Evolutionary conservation across 2,113 vertebrate genomes (phyloP).

Genomic region (Solea solea): DNA sequence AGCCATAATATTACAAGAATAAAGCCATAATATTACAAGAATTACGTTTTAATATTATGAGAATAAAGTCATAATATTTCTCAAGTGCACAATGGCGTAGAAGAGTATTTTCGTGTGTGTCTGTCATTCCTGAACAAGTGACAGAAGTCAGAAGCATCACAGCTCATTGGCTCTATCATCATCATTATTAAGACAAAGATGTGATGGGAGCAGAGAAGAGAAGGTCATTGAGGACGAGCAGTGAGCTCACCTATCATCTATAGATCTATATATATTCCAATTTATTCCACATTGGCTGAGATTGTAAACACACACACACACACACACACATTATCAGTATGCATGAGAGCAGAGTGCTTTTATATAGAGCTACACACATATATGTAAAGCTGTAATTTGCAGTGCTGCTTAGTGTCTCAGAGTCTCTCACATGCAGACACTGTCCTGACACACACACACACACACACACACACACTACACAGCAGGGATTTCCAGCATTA

Average conservation of each 20-base stretch:
- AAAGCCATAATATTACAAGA: too few species aligned
- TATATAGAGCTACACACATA: neutral
- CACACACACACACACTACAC: conserved; percentile 9
- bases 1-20: too few species aligned
- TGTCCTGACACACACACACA: neutral
- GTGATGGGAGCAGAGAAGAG: conserved; percentile 15
- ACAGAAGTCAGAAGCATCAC: too few species aligned
- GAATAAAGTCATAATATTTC: too few species aligned
- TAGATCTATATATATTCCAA: neutral
- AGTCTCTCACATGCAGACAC: neutral
- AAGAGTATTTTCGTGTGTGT: too few species aligned
- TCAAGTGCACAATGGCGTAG: too few species aligned
- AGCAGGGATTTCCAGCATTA: conserved; percentile 18
- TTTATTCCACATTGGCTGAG: too few species aligned
- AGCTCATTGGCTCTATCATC: neutral
- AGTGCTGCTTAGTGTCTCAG: neutral
- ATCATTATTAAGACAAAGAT: conserved; percentile 48
- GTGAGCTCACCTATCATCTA: conserved; percentile 23
- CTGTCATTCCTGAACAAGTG: too few species aligned
- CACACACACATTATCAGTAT: neutral
- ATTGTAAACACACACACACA: neutral
- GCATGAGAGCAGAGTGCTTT: too few species aligned
- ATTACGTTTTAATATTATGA: too few species aligned
- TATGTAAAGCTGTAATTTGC: neutral
- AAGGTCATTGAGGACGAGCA: neutral